Base-by-base conservation (phyloP, 2,888 invertebrate species). In the Idaea dimidiata region DNA sequence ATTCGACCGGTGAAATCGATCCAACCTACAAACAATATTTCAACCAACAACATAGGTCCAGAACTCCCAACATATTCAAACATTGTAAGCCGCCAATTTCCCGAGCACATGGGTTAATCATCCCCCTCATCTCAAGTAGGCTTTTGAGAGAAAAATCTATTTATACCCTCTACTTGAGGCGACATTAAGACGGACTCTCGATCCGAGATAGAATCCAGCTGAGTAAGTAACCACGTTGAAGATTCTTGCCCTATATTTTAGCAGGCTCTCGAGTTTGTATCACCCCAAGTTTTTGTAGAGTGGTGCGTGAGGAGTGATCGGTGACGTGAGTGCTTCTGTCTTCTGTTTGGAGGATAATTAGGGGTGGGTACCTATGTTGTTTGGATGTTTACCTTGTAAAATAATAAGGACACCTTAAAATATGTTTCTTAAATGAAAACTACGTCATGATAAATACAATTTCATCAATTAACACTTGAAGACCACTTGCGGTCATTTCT, bases 171-270 rank as follows among this genome's bases (percentile, higher is more conserved):
- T 53, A 61, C 63, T 66, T 61, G 63, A 53, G 62, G 56, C 63
- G 43, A 63, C 63, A 65, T 64, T 63, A 64, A 59, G 59, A 53
- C 62, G 43, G 14, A 60, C 58, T 14, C 16, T 54, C 16, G 17
- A 54, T 57, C 71, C 62, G 62, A 62, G 74, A 74, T 76, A 71
- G 68, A 68, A 73, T 69, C 69, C 59, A 54, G 74, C 77, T 74
- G 76, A 76, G 56, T 66, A 70, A 61, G n/a, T 33, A 58, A 17
- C 62, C 17, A n/a, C 54, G 54, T 16, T 66, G 24, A 63, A 72
- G 72, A 62, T 66, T 59, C 76, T 78, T 74, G 77, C 62, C 76
- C 76, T 66, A 77, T 59, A 73, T 78, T 72, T 66, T 62, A 66
- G 63, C 59, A 60, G 54, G 59, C 62, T 55, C 66, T 64, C 59